These are phyloP conservation scores for Sinonovacula constricta DNA, from an alignment of 1,140 invertebrate genomes.

Conservation along the genomic window DNA sequence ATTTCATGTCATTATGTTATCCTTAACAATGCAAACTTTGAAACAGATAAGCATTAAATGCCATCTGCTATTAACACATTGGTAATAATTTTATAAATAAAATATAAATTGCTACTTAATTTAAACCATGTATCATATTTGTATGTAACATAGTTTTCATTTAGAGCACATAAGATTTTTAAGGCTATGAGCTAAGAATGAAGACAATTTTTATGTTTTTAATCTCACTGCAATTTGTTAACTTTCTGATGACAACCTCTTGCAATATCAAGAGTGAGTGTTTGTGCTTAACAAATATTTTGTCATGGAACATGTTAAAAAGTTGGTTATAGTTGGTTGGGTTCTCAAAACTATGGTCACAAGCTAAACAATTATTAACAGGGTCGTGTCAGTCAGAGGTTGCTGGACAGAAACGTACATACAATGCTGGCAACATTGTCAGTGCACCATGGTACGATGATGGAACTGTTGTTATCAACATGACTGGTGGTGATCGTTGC, in stretches of 20 bases:
- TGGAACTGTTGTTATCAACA: constrained; percentile 67
- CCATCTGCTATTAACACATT: too few relatives aligned
- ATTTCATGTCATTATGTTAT: too few relatives aligned
- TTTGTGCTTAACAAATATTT: too few relatives aligned
- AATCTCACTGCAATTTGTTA: not conserved
- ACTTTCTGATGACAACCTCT: not conserved
- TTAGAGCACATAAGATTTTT: too few relatives aligned
- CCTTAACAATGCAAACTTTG: too few relatives aligned
- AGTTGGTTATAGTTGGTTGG: not conserved
- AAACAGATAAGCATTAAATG: too few relatives aligned
- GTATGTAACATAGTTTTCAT: too few relatives aligned
- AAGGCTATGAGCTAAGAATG: not conserved
- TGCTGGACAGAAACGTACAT: constrained; percentile 33
- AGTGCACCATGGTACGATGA: constrained; percentile 60
- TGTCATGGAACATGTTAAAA: too few relatives aligned
- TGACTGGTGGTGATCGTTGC: constrained; percentile 66
- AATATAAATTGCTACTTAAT: too few relatives aligned
- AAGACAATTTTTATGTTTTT: not conserved
- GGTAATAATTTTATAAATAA: too few relatives aligned
- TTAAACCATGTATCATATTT: too few relatives aligned
- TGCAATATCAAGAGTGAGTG: too few relatives aligned
- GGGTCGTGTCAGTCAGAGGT: constrained; percentile 65
- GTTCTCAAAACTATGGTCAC: not conserved
- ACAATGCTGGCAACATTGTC: constrained; percentile 66
- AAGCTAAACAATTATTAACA: constrained; percentile 19